Evolutionary conservation across 2,797 vertebrate genomes (phyloP), one percentile per base, ranked within the genome.

Genomic region (Neomorphus geoffroyi): DNA sequence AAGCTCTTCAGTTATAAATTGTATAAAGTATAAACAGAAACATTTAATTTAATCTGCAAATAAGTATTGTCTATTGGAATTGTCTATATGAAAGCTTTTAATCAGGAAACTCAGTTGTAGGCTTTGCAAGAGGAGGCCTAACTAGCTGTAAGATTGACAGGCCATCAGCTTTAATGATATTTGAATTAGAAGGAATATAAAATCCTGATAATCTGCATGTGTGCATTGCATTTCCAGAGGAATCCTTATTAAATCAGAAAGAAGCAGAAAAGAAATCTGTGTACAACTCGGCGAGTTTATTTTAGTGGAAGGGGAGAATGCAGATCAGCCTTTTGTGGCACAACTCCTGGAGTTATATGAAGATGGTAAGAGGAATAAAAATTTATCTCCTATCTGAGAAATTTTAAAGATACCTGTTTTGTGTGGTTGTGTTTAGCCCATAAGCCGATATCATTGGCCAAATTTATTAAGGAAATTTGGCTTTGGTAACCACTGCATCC

Each of bases 251-350:
- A 96, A 96, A 45, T 96, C 96, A n/a, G 97, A 98, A 84, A 98
- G 96, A 48, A 94, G 86, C 69, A 91, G 79, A 6, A 88, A 80
- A 48, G 90, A 97, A 70, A 94, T 84, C 7, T 61, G 95, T 39
- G 96, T 99, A 66, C 94, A 84, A 6, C 84, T 97, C 6, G 98
- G 98, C 5, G 98, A 99, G 39, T 98, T 98, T 94, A 97, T 99
- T 91, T 97, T 99, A 86, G 98, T 99, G 30, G 98, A 99, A 93
- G 98, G 98, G 1, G 93, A 98, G 4, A 97, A 98, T 18, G 98
- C 98, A 10, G 98, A 99, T 79, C 97, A 96, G 41, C 98, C 98
- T 1, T 99, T 98, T 33, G 98, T 99, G 65, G 99, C 98, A 85
- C 98, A 98, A 69, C 97, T 99, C 50, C 14, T 98, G 64, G 94